phyloP scores from a whole-genome alignment of 1,140 invertebrate species.

The Sinonovacula constricta region DNA sequence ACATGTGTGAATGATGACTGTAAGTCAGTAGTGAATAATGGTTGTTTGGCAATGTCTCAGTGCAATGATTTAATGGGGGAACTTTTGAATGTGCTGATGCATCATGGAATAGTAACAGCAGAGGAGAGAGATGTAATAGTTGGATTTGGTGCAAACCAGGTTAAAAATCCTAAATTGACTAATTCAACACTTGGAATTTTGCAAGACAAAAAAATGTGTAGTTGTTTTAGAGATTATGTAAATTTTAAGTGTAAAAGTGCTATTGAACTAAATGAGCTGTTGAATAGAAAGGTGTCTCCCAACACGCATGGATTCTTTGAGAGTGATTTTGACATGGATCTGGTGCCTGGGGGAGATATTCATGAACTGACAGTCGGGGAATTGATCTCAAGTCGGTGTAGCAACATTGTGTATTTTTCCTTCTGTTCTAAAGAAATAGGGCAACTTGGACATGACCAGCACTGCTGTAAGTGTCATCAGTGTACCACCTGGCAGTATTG shows the following conservation, averaged over 20 bases:
- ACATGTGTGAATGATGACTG: too few species aligned
- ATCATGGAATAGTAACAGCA: too few species aligned
- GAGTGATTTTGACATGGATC: constrained; percentile 34
- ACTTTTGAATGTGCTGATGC: too few species aligned
- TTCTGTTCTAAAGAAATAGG: constrained; percentile 40
- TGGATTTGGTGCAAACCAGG: neutral
- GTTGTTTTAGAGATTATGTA: constrained; percentile 41
- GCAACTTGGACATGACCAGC: constrained; percentile 41
- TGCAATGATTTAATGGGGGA: too few species aligned
- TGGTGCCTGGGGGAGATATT: constrained; percentile 36
- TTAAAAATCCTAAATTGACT: too few species aligned
- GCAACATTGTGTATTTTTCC: constrained; percentile 43
- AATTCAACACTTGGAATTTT: neutral
- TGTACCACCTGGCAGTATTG: constrained; percentile 36
- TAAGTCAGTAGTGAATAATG: neutral
- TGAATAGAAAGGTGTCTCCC: constrained; percentile 24
- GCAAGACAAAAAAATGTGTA: constrained; percentile 18
- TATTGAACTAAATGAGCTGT: constrained; percentile 22
- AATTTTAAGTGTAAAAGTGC: constrained; percentile 45
- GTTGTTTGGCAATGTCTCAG: neutral
- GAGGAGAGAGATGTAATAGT: neutral
- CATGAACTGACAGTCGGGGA: constrained; percentile 31
- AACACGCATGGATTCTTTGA: constrained; percentile 33
- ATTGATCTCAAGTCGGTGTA: constrained; percentile 32
- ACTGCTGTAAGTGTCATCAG: constrained; percentile 25